Conservation (phyloP, 1,140 invertebrate genomes). For the Grapholita molesta region DNA sequence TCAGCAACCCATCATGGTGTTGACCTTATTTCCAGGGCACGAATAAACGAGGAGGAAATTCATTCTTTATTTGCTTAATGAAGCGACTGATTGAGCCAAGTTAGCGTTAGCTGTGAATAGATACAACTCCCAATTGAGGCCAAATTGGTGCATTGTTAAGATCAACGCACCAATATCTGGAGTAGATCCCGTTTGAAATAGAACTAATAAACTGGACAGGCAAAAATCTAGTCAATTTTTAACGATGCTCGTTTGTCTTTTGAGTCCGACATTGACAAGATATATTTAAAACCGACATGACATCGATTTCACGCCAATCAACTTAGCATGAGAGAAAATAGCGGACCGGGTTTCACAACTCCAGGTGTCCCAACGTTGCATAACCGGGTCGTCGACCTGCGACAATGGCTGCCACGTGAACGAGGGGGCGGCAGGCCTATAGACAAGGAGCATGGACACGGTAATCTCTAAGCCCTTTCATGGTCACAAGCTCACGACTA, state of each 20-base stretch:
- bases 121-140: background rate
- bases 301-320: constrained; percentile 12
- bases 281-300: background rate
- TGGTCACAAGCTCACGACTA: constrained; percentile 15
- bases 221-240: background rate
- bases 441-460: constrained; percentile 19
- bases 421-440: constrained; percentile 30
- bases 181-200: background rate
- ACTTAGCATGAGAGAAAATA: background rate
- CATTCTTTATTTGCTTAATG: constrained; percentile 4
- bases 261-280: background rate
- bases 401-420: constrained; percentile 34
- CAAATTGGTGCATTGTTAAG: background rate
- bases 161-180: background rate
- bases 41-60: background rate
- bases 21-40: constrained; percentile 11
- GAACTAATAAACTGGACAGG: background rate
- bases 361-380: constrained; percentile 48
- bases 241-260: background rate
- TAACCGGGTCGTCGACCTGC: constrained; percentile 46
- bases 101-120: background rate
- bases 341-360: constrained; percentile 22
- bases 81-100: background rate
- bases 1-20: constrained; percentile 15
- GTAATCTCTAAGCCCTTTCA: constrained; percentile 20